Evolutionary conservation across 2,797 vertebrate species (phyloP).

Genomic region (Coccyzus lansbergi): DNA sequence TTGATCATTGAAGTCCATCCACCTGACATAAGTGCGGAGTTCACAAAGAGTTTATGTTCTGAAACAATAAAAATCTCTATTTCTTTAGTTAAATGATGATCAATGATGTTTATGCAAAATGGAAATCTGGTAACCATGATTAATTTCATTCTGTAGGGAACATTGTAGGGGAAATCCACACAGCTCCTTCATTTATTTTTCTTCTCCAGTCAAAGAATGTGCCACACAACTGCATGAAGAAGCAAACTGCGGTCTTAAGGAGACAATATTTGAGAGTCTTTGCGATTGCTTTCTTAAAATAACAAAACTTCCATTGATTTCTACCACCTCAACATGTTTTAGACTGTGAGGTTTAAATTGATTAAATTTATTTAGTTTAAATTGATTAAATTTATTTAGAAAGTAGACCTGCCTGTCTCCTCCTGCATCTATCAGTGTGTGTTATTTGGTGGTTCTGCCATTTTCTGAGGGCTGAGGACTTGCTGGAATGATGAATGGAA

Average conservation of each 20-base stretch:
- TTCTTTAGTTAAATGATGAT: not conserved
- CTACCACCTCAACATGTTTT: not conserved
- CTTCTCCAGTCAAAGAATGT: not conserved
- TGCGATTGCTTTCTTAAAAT: constrained; percentile 6
- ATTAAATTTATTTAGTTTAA: not conserved
- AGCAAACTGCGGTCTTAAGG: not conserved
- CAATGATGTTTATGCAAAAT: not conserved
- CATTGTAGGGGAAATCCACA: not conserved
- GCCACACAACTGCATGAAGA: not conserved
- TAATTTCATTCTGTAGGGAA: not conserved
- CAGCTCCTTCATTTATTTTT: not conserved
- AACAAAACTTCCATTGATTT: constrained; percentile 19
- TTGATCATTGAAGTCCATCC: not conserved
- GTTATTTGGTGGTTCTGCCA: not conserved
- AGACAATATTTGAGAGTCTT: not conserved
- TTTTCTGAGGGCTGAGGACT: not conserved
- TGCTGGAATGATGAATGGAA: not conserved
- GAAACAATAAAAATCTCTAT: not conserved
- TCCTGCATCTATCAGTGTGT: not conserved
- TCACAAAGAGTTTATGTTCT: not conserved
- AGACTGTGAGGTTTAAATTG: not conserved
- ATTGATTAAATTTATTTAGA: not conserved
- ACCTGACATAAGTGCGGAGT: not conserved
- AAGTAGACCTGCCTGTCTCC: not conserved
- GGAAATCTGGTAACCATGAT: not conserved